phyloP scores from a whole-genome alignment of 2,888 invertebrate species.

The Archips crataeganus region DNA sequence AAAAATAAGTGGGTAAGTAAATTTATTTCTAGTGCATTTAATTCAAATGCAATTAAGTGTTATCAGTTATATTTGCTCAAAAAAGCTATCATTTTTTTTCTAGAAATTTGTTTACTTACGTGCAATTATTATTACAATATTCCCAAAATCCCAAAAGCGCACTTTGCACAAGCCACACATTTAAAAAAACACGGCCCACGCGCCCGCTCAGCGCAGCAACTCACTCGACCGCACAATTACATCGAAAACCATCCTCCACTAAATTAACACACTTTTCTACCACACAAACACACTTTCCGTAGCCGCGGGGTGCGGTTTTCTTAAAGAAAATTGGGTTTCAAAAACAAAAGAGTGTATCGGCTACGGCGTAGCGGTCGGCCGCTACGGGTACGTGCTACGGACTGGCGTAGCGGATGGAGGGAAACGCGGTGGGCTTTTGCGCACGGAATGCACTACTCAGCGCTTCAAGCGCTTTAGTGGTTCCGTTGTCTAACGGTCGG shows the following conservation, averaged over 20 bases:
- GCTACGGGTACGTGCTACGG: conserved; percentile 51
- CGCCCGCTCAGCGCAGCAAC: conserved; percentile 43
- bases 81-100: not conserved
- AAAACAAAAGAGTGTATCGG: conserved; percentile 51
- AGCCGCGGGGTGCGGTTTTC: conserved; percentile 55
- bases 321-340: conserved; percentile 59
- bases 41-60: not conserved
- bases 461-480: conserved; percentile 27
- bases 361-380: conserved; percentile 49
- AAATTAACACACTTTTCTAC: conserved; percentile 37
- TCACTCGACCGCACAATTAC: conserved; percentile 18
- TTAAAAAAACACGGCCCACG: conserved; percentile 46
- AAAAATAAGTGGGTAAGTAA: too few species aligned
- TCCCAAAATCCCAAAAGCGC: conserved; percentile 42
- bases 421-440: conserved; percentile 41
- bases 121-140: conserved; percentile 27
- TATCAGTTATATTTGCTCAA: not conserved
- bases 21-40: not conserved
- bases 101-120: conserved; percentile 10
- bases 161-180: conserved; percentile 47
- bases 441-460: conserved; percentile 29
- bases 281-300: conserved; percentile 5
- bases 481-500: conserved; percentile 20
- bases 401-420: conserved; percentile 46
- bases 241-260: not conserved